Percentiles rank a stretch among this genome's conserved stretches.
Conservation (phyloP, 2,797 vertebrate species). For the Peromyscus aztecus region DNA sequence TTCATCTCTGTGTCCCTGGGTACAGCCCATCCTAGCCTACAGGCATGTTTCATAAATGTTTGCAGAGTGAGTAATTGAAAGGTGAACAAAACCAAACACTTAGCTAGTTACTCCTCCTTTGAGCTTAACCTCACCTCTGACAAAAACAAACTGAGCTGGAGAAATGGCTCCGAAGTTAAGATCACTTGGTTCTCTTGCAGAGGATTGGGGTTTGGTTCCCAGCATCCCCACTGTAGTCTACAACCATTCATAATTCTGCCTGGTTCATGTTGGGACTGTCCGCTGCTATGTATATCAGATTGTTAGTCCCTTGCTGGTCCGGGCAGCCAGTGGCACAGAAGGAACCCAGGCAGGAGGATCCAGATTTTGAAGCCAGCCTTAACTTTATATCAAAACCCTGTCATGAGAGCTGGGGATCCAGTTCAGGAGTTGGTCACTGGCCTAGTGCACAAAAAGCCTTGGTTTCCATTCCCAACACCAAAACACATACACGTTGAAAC, state of each 20-base stretch:
- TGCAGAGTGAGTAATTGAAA: neutral
- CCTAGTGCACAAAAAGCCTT: neutral
- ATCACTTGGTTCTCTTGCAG: neutral
- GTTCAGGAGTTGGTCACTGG: neutral
- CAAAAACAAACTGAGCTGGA: neutral
- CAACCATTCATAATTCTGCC: neutral
- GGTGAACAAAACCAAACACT: neutral
- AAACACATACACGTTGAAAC: neutral
- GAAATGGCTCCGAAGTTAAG: neutral
- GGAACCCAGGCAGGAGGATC: neutral
- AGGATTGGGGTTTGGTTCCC: neutral
- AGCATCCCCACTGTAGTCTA: neutral
- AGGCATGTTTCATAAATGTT: neutral
- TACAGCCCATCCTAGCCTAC: neutral
- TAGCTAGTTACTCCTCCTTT: neutral
- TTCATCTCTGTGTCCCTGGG: neutral
- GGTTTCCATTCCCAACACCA: neutral
- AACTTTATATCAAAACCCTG: neutral
- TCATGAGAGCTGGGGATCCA: neutral
- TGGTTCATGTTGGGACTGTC: too few relatives aligned
- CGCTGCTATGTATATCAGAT: neutral
- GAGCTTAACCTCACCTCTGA: neutral
- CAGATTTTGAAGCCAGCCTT: neutral
- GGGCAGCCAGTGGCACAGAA: neutral
- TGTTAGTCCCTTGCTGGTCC: fast-evolving